Evolutionary conservation across 2,888 invertebrate species (phyloP).

Genomic region (Cryptophagus acutangulus): DNA sequence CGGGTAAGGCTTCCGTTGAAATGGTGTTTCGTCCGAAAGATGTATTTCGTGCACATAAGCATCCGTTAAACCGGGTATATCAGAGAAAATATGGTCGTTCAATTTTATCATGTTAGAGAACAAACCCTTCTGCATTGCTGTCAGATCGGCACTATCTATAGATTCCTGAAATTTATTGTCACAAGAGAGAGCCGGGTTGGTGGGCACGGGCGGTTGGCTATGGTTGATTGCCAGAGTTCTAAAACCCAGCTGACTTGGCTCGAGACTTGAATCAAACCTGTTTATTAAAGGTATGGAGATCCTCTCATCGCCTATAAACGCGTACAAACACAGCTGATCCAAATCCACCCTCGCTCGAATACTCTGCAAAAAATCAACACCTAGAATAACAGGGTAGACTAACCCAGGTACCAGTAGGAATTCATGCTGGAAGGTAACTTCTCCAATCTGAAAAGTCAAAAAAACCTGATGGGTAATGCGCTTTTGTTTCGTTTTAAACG

Average conservation of each 20-base stretch:
- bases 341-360: slow-evolving; percentile 4
- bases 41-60: slow-evolving; percentile 6
- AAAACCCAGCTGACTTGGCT: no score
- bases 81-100: slow-evolving; percentile 7
- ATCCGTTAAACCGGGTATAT: slow-evolving; percentile 6
- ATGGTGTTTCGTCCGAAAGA: slow-evolving; percentile 4
- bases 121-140: not conserved
- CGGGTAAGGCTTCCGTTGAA: slow-evolving; percentile 4
- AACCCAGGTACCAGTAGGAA: slow-evolving; percentile 6
- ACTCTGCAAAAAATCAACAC: slow-evolving; percentile 4
- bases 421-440: slow-evolving; percentile 1
- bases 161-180: no score
- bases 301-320: not conserved
- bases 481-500: slow-evolving; percentile 3
- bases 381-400: slow-evolving; percentile 2
- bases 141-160: not conserved
- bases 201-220: not conserved
- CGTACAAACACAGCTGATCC: not conserved
- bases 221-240: not conserved
- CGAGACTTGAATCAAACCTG: no score
- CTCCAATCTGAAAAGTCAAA: slow-evolving; percentile 2
- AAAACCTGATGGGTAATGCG: slow-evolving; percentile 9
- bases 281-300: no score
- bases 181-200: not conserved
- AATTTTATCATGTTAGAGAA: not conserved